A percentile compares a stretch with the other conserved stretches of the same genome.
These are phyloP conservation scores for Antheraea yamamai DNA, from an alignment of 2,888 invertebrate species.

Conservation along the genomic window DNA sequence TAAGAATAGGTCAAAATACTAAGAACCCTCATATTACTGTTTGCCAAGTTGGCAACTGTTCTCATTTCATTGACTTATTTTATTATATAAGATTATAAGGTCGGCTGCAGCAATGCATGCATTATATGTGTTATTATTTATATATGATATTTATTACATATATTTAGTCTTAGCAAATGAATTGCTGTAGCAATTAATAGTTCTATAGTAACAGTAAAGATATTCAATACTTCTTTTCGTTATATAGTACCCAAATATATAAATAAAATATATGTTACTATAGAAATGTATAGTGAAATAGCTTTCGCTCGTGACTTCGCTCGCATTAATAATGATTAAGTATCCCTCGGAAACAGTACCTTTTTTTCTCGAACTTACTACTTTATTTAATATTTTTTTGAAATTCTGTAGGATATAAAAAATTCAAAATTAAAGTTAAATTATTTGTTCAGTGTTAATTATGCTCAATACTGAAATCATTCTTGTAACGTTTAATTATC, in stretches of 20 bases:
- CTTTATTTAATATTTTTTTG: too few species aligned
- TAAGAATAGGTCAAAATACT: constrained; percentile 51
- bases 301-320: too few species aligned
- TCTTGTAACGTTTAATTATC: too few species aligned
- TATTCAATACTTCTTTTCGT: background rate
- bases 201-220: background rate
- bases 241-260: background rate
- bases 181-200: background rate
- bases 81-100: constrained; percentile 39
- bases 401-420: too few species aligned
- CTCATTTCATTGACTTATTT: constrained; percentile 40
- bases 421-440: too few species aligned
- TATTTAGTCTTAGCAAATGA: background rate
- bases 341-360: too few species aligned
- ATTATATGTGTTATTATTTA: constrained; percentile 6
- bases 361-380: too few species aligned
- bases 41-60: constrained; percentile 54
- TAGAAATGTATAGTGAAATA: background rate
- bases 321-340: too few species aligned
- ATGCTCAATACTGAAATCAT: too few species aligned
- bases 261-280: background rate
- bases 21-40: constrained; percentile 35
- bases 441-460: too few species aligned
- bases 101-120: constrained; percentile 17
- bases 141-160: background rate